Evolutionary conservation across 2,797 vertebrate genomes (phyloP).

Genomic region (Notamacropus eugenii): DNA sequence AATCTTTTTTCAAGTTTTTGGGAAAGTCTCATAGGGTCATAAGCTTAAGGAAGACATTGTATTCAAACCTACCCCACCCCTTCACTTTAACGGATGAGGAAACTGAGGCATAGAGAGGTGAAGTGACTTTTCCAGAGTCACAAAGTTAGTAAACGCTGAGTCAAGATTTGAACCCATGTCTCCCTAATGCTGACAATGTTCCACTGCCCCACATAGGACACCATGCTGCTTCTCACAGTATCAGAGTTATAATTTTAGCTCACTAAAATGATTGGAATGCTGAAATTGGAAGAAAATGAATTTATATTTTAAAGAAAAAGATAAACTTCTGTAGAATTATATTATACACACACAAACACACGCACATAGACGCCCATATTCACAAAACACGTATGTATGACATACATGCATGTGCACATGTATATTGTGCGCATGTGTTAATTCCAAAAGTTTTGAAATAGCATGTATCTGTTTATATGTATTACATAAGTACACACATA

Average conservation of each 20-base stretch:
- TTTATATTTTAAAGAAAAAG: not conserved
- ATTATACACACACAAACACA: too few species aligned
- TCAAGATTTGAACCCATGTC: not conserved
- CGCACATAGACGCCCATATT: too few species aligned
- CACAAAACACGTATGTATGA: too few species aligned
- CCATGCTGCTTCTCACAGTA: not conserved
- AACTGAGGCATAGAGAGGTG: not conserved
- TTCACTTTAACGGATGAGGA: not conserved
- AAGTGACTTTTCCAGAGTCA: too few species aligned
- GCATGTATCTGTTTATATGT: not conserved
- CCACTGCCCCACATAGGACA: not conserved
- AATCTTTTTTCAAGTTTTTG: not conserved
- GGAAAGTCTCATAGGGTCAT: not conserved
- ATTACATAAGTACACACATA: not conserved
- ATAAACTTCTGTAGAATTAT: not conserved
- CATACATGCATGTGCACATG: too few species aligned
- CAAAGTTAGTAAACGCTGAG: not conserved
- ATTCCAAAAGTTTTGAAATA: not conserved
- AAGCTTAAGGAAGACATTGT: not conserved
- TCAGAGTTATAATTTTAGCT: not conserved
- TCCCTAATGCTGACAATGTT: not conserved
- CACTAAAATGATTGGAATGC: not conserved
- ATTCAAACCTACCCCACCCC: not conserved
- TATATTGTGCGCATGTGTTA: too few species aligned
- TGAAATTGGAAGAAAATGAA: not conserved